Evolutionary conservation across 1,140 invertebrate genomes (phyloP), one percentile per base, ranked within the genome.

Genomic region (Agrypnia vestita): DNA sequence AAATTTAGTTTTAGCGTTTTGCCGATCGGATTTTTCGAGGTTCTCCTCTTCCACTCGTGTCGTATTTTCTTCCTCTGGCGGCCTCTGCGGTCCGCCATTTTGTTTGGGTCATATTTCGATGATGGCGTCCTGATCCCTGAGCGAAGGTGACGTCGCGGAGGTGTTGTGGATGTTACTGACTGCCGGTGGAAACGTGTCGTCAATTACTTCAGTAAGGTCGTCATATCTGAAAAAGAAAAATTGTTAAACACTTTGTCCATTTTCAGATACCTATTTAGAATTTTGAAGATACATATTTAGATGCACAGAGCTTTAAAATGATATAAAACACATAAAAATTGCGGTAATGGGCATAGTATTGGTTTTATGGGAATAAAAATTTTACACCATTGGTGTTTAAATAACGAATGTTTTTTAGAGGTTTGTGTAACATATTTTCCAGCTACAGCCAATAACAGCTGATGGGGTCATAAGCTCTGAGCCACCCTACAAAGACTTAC

Each of bases 81-180:
- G 56, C 59, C 75, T 47, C 47, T 74, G 78, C 7, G 67, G 78
- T 15, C 81, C 81, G 74, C 82, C 82, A 62, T 80, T 80, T 77
- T 83, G 76, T 59, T 83, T 80, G 51, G 76, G 82, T 83, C 82
- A 83, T 83, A 83, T 83, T 47, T 83, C 82, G 17, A 83, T 53
- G 12, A 80, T 83, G 43, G 82, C 62, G 46, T 83, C 79, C 56
- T 83, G 82, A 7, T 79, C 76, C 49, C 47, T 62, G 64, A 80
- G 51, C 35, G 71, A 76, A 3, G 82, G 79, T 3, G 78, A 55
- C 12, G 15, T 19, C 4, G 67, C 12, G 13, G 67, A 53, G 35
- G 19, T 71, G 13, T 62, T 49, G 21, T 77, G 73, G 46, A 44
- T 44, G 53, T 76, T 79, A 25, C 67, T 64, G 19, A 83, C 51